These are phyloP conservation scores for Phalacrocorax brasilianus DNA, from an alignment of 2,113 vertebrate genomes.

Conservation along the genomic window DNA sequence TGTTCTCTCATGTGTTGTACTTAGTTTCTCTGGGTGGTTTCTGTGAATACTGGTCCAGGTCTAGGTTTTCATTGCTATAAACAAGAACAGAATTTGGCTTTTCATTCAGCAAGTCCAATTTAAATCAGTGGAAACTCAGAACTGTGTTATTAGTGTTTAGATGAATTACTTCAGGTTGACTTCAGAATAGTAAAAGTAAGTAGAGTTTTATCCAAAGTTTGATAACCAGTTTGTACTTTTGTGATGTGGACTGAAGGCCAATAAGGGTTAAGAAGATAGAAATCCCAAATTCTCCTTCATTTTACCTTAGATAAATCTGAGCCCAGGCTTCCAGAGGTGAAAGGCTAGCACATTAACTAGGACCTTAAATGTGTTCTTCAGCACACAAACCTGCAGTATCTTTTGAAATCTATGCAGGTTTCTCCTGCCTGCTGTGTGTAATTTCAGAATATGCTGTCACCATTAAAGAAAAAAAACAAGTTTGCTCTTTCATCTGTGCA, in stretches of 20 bases:
- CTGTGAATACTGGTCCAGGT: neutral
- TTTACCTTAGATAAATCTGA: conserved; percentile 62
- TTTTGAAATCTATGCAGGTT: conserved; percentile 79
- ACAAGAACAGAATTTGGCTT: neutral
- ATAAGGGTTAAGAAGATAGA: conserved; percentile 55
- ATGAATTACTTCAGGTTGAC: neutral
- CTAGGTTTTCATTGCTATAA: neutral
- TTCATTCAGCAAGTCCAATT: neutral
- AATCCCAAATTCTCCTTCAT: conserved; percentile 30
- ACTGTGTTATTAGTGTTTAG: neutral
- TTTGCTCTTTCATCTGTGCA: conserved; percentile 69
- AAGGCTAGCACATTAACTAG: conserved; percentile 66
- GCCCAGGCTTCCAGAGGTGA: conserved; percentile 57
- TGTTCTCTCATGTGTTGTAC: neutral
- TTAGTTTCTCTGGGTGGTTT: neutral
- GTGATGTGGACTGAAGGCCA: neutral
- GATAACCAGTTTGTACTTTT: neutral
- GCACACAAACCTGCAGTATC: conserved; percentile 73
- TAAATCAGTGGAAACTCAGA: neutral
- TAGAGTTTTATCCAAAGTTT: neutral
- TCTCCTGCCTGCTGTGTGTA: conserved; percentile 76
- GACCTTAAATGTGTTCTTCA: conserved; percentile 67
- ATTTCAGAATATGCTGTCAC: conserved; percentile 70
- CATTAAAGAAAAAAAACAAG: conserved; percentile 71
- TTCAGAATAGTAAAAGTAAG: neutral